A percentile compares a stretch with the other conserved stretches of the same genome.
These are phyloP conservation scores for Nothocercus nigrocapillus DNA, from an alignment of 2,113 vertebrate genomes.

Conservation along the genomic window DNA sequence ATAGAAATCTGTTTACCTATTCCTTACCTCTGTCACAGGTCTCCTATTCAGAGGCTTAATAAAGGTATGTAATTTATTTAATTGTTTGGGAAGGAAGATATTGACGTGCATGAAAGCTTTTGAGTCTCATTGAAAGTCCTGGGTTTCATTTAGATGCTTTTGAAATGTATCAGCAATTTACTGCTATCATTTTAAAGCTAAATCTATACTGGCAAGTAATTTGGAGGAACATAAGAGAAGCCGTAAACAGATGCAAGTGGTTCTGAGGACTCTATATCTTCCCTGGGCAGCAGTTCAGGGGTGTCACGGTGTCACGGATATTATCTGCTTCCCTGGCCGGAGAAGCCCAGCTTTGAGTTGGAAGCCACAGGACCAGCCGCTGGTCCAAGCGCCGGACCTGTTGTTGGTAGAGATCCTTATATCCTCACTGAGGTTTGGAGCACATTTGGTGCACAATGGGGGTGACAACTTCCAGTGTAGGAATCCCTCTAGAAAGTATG, in stretches of 20 bases:
- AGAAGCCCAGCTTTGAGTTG: neutral
- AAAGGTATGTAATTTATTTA: neutral
- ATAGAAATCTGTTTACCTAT: neutral
- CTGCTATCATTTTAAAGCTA: neutral
- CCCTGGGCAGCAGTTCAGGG: neutral
- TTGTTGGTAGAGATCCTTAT: neutral
- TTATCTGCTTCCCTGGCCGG: neutral
- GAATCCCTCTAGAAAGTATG: neutral
- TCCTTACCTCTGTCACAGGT: neutral
- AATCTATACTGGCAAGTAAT: neutral
- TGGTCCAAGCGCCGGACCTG: neutral
- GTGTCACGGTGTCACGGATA: neutral
- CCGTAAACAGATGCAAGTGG: neutral
- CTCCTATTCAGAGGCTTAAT: neutral
- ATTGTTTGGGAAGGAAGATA: neutral
- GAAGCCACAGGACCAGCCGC: too few relatives aligned
- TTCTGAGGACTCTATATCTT: neutral
- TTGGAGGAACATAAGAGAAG: neutral
- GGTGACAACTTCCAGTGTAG: neutral
- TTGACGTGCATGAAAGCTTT: neutral
- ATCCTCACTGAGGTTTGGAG: rapidly evolving
- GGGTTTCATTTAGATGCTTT: neutral
- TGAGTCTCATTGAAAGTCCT: neutral
- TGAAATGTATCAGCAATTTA: neutral
- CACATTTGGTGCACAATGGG: rapidly evolving